Base-by-base conservation (phyloP, 2,113 vertebrate genomes). In the Bujurquina vittata region DNA sequence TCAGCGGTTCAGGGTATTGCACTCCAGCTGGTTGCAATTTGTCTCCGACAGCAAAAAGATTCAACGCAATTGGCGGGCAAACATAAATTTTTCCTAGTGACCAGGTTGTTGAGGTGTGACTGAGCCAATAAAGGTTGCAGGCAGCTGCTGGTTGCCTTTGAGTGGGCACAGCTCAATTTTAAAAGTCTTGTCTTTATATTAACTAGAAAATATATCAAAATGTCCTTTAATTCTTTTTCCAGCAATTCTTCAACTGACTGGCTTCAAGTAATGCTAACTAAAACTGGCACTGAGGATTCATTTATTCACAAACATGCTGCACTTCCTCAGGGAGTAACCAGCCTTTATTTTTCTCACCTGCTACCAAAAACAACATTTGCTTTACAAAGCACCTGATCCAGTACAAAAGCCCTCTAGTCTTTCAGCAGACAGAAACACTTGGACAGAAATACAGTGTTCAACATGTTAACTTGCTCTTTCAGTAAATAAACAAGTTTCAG, bases 321-420 rank as follows among this genome's bases (percentile, higher is more conserved):
- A 52, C 40, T 52, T 72, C 49, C 40, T 49, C 23, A 31, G 40
- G 29, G 20, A 69, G 23, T 20, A 0, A 29, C 65, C 3, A 0
- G 49, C 0, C 0, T 29, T 69, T 0, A 67, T 69, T 69, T 29
- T 49, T 43, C 29, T 46, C 43, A 46, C 11, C 43, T 46, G 43
- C 43, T 46, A 46, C 15, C 11, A 46, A 1, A 15, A 46, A 46
- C 12, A 46, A 12, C 43, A 46, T 5, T 46, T 46, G 4, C 43
- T 33, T 33, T 33, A 33, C 12, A 12, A 33, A 33, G 31, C 14
- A 46, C 5, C 11, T 46, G 43, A 11, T 46, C 4, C 14, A 15
- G 12, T 11, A 46, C 10, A 69, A 17, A 69, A 69, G 43, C 23
- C 43, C 23, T 69, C 43, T 20, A 69, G 3, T 52, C 23, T 31